These are phyloP conservation scores for Sinodicranocentrus sp. DNA, from an alignment of 2,888 invertebrate genomes.

Conservation along the genomic window DNA sequence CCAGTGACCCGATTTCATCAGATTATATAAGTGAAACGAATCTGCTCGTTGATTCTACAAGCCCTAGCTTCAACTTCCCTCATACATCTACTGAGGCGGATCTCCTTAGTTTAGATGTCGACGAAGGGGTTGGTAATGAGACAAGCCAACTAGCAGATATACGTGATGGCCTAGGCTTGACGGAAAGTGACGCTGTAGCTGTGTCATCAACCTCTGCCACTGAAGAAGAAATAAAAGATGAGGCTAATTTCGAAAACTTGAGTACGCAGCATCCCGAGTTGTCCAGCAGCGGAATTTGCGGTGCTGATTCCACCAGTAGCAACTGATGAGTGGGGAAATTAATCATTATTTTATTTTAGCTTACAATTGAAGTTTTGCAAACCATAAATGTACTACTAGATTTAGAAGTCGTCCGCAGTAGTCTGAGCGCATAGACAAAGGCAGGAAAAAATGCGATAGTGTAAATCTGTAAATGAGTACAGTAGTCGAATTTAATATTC, in stretches of 20 bases:
- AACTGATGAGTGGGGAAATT: no score
- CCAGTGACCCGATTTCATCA: constrained; percentile 35
- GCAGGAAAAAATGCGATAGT: neutral
- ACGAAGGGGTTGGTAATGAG: constrained; percentile 53
- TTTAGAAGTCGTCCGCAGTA: constrained; percentile 38
- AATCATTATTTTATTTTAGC: no score
- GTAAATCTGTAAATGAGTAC: neutral
- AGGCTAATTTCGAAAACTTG: neutral
- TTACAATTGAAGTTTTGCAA: neutral
- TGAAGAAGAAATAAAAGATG: constrained; percentile 16
- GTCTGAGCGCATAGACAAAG: constrained; percentile 11
- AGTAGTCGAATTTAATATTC: neutral
- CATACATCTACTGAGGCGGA: constrained; percentile 47
- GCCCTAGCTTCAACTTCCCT: constrained; percentile 41
- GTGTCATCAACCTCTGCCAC: constrained; percentile 45
- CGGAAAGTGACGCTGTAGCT: constrained; percentile 12
- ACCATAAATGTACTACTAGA: neutral
- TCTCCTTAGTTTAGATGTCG: constrained; percentile 38
- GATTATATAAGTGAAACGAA: constrained; percentile 47
- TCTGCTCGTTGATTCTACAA: constrained; percentile 60
- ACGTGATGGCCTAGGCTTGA: constrained; percentile 36
- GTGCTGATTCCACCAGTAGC: constrained; percentile 58
- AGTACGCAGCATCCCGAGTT: constrained; percentile 20
- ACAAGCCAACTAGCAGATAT: constrained; percentile 32
- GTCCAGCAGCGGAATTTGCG: constrained; percentile 42